phyloP scores from a whole-genome alignment of 2,797 vertebrate species.

The Pseudotriccus pelzelni region DNA sequence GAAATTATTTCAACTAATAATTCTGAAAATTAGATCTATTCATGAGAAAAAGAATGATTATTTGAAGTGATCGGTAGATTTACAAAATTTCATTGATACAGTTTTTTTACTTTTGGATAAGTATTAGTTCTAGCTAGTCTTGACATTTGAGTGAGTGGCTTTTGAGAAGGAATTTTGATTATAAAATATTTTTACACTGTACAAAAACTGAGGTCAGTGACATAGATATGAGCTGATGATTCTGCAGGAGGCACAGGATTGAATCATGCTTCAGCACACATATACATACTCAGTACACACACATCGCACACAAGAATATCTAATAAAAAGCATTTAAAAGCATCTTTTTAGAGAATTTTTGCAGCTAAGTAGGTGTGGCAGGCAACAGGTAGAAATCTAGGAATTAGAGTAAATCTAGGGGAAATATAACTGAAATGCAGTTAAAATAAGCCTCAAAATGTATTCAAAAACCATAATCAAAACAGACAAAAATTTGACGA shows the following conservation, averaged over 20 bases:
- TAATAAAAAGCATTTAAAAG: neutral
- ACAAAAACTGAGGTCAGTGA: neutral
- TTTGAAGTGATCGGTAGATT: neutral
- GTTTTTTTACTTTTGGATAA: neutral
- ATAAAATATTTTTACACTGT: neutral
- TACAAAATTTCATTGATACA: neutral
- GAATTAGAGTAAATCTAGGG: neutral
- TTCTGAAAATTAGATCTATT: neutral
- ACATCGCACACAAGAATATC: fast-evolving
- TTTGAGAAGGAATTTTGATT: neutral
- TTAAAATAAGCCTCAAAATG: neutral
- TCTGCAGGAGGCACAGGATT: neutral
- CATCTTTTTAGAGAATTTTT: neutral
- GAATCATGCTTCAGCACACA: neutral
- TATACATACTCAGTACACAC: neutral
- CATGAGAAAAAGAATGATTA: neutral
- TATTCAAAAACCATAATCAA: neutral
- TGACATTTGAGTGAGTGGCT: neutral
- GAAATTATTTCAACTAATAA: neutral
- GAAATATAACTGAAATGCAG: neutral
- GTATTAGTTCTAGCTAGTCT: neutral
- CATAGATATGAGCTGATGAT: neutral
- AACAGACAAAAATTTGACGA: neutral
- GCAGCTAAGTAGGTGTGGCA: neutral
- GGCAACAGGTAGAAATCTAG: neutral